Evolutionary conservation across 2,888 invertebrate species (phyloP).

Genomic region (Eupithecia tripunctaria): DNA sequence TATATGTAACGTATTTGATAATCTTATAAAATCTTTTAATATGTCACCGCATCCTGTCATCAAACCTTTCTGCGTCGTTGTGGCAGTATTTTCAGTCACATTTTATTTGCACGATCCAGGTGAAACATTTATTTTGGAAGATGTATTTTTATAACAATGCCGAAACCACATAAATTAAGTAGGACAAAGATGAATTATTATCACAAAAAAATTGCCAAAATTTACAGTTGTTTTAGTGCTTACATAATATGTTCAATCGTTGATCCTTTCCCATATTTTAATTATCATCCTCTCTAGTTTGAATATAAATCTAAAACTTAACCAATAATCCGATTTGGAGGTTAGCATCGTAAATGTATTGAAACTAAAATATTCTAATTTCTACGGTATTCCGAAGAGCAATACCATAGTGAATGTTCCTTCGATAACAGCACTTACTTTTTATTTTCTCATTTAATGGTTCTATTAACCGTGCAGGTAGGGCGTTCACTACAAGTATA

Average conservation of each 20-base stretch:
- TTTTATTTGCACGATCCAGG: constrained; percentile 46
- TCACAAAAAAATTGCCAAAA: accelerated
- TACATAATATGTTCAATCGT: no score
- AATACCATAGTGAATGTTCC: background rate
- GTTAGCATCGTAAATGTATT: background rate
- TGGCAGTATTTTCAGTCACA: constrained; percentile 54
- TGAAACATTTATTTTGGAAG: constrained; percentile 14
- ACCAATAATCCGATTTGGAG: constrained; percentile 12
- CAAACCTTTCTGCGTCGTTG: constrained; percentile 50
- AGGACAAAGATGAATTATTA: no score
- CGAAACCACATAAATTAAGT: background rate
- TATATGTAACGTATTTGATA: constrained; percentile 29
- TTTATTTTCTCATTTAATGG: background rate
- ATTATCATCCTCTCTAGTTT: constrained; percentile 29
- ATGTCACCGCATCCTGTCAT: constrained; percentile 60
- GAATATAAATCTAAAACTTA: constrained; percentile 40
- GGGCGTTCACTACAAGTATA: background rate
- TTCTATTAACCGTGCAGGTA: background rate
- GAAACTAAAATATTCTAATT: background rate
- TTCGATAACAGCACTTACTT: background rate
- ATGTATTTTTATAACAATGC: background rate
- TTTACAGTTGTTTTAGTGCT: background rate
- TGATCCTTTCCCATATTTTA: constrained; percentile 8
- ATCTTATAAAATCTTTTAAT: constrained; percentile 51
- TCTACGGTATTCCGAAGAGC: background rate